Conservation (phyloP, 1,140 invertebrate genomes). For the Papilio aristodemus region DNA sequence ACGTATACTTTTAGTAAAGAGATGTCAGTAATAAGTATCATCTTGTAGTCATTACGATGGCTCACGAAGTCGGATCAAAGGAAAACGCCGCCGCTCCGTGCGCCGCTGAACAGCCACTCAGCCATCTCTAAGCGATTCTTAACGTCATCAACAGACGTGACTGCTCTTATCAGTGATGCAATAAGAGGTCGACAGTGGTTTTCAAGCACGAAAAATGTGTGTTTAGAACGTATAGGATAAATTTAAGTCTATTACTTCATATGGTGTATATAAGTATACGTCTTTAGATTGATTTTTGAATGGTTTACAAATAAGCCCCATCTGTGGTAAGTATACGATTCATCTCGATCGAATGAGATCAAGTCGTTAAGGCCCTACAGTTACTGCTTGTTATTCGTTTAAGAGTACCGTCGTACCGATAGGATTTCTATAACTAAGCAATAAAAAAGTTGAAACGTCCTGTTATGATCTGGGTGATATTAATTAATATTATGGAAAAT, state of each 20-base stretch:
- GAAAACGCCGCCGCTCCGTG: not conserved
- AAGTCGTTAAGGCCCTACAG: too few species aligned
- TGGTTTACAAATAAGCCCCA: too few species aligned
- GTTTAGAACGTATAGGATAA: not conserved
- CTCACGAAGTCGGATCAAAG: constrained; percentile 16
- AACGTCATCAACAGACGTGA: constrained; percentile 7
- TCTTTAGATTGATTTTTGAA: too few species aligned
- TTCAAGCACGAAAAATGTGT: not conserved
- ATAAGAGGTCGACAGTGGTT: not conserved
- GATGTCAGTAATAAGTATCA: not conserved
- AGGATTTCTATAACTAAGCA: too few species aligned
- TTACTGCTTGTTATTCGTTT: too few species aligned
- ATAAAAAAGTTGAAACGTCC: too few species aligned
- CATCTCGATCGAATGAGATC: too few species aligned
- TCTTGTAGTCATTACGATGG: not conserved
- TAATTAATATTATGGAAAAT: too few species aligned
- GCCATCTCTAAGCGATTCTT: constrained; percentile 10
- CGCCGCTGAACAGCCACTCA: not conserved
- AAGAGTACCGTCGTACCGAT: too few species aligned
- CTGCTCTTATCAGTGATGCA: constrained; percentile 1
- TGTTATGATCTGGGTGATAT: too few species aligned
- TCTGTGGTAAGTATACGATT: too few species aligned
- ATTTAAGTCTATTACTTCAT: not conserved
- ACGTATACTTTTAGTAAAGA: not conserved
- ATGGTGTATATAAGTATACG: too few species aligned